Conservation (phyloP, 2,888 invertebrate genomes). For the Aquatica leii region DNA sequence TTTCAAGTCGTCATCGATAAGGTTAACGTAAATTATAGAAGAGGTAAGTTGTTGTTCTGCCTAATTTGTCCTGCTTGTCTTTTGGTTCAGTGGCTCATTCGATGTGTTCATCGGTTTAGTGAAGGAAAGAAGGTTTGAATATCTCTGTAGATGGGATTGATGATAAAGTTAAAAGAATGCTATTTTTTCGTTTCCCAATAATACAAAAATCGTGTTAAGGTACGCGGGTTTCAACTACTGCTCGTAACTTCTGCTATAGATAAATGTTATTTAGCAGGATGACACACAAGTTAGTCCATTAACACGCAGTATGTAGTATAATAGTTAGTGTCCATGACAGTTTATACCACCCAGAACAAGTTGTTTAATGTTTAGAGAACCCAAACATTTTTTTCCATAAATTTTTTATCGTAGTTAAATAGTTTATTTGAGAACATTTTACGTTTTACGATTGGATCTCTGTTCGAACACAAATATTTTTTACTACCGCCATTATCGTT, state of each 20-base stretch:
- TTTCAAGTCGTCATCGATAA: conserved; percentile 43
- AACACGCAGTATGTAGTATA: conserved; percentile 45
- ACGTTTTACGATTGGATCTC: conserved; percentile 4
- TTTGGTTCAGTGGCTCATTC: conserved; percentile 56
- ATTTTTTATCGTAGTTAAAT: conserved; percentile 14
- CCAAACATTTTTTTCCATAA: conserved; percentile 7
- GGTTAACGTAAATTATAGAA: conserved; percentile 57
- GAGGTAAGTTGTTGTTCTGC: conserved; percentile 55
- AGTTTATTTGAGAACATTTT: conserved; percentile 8
- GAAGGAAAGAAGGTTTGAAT: conserved; percentile 52
- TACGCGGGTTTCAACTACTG: conserved; percentile 40
- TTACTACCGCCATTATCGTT: neutral
- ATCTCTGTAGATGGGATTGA: conserved; percentile 53
- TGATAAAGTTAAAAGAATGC: conserved; percentile 50
- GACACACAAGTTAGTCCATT: conserved; percentile 41
- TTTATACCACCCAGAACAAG: conserved; percentile 51
- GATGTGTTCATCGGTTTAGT: conserved; percentile 57
- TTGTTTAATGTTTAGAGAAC: conserved; percentile 44
- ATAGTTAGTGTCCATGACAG: conserved; percentile 36
- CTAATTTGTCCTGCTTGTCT: conserved; percentile 59
- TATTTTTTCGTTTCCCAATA: conserved; percentile 52
- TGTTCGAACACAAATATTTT: conserved; percentile 1
- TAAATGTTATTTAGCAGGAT: conserved; percentile 35
- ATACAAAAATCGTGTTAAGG: conserved; percentile 52
- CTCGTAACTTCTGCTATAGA: conserved; percentile 41